A percentile compares a stretch with the other conserved stretches of the same genome.
Conservation (phyloP, 1,140 invertebrate species). For the Papilio dardanus region DNA sequence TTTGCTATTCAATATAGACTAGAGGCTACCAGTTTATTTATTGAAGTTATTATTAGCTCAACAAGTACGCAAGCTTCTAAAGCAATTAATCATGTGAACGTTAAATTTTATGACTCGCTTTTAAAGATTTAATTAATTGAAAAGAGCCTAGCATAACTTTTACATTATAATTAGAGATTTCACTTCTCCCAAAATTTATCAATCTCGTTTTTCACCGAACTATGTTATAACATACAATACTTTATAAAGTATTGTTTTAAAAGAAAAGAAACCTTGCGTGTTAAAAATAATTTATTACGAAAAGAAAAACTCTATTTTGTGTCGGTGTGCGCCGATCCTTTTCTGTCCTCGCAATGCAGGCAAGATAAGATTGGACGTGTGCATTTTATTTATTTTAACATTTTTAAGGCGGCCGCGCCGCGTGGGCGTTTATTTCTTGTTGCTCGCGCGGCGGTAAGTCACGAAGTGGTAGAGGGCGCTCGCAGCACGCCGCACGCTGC, state of each 20-base stretch:
- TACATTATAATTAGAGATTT: background rate
- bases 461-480: conserved; percentile 74
- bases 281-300: background rate
- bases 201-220: background rate
- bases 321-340: conserved; percentile 56
- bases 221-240: too few relatives aligned
- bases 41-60: background rate
- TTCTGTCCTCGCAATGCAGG: conserved; percentile 66
- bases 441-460: conserved; percentile 73
- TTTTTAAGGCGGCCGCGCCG: conserved; percentile 69
- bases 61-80: background rate
- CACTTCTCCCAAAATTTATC: background rate
- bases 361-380: conserved; percentile 77
- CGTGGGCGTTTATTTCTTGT: conserved; percentile 69
- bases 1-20: background rate
- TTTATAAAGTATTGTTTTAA: too few relatives aligned
- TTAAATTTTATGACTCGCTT: conserved; percentile 31
- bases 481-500: conserved; percentile 55
- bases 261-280: too few relatives aligned
- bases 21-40: background rate
- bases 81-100: background rate
- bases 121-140: background rate
- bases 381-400: conserved; percentile 82
- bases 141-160: background rate
- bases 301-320: conserved; percentile 1